Conservation (phyloP, 2,888 invertebrate genomes). For the Microctonus brassicae region DNA sequence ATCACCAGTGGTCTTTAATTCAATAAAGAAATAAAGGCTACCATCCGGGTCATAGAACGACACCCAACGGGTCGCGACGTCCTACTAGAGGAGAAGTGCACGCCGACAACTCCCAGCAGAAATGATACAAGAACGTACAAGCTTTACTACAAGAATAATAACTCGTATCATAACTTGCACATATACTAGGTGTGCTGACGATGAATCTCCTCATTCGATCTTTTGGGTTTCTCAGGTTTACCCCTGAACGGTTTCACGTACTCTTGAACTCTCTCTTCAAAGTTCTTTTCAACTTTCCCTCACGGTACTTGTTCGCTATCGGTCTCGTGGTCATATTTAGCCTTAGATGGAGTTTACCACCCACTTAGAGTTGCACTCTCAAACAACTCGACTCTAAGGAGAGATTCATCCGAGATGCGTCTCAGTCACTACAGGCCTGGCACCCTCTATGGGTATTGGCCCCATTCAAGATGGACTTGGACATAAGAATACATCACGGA, state of each 20-base stretch:
- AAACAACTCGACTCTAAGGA: slow-evolving; percentile 74
- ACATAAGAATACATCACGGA: slow-evolving; percentile 64
- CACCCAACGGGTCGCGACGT: slow-evolving; percentile 73
- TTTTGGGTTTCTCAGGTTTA: slow-evolving; percentile 74
- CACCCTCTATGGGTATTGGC: slow-evolving; percentile 72
- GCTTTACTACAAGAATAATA: slow-evolving; percentile 41
- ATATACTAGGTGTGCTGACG: slow-evolving; percentile 55
- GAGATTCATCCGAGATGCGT: slow-evolving; percentile 46
- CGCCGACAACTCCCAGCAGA: slow-evolving; percentile 54
- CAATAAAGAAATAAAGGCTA: slow-evolving; percentile 51
- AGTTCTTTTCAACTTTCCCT: slow-evolving; percentile 81
- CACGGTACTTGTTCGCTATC: slow-evolving; percentile 78
- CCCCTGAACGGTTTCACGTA: slow-evolving; percentile 72
- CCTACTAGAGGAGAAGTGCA: slow-evolving; percentile 71
- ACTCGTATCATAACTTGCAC: slow-evolving; percentile 55
- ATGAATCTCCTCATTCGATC: slow-evolving; percentile 67
- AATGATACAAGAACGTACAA: slow-evolving; percentile 53
- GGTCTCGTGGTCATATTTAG: slow-evolving; percentile 75
- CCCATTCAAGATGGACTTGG: slow-evolving; percentile 72
- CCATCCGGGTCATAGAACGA: slow-evolving; percentile 67
- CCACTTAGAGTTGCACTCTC: slow-evolving; percentile 72
- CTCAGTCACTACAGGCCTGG: slow-evolving; percentile 71
- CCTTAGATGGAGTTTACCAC: slow-evolving; percentile 73
- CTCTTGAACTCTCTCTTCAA: slow-evolving; percentile 72
- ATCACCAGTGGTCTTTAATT: slow-evolving; percentile 60